These are phyloP conservation scores for Rhogogaster chlorosoma DNA, from an alignment of 2,888 invertebrate species.

Conservation along the genomic window DNA sequence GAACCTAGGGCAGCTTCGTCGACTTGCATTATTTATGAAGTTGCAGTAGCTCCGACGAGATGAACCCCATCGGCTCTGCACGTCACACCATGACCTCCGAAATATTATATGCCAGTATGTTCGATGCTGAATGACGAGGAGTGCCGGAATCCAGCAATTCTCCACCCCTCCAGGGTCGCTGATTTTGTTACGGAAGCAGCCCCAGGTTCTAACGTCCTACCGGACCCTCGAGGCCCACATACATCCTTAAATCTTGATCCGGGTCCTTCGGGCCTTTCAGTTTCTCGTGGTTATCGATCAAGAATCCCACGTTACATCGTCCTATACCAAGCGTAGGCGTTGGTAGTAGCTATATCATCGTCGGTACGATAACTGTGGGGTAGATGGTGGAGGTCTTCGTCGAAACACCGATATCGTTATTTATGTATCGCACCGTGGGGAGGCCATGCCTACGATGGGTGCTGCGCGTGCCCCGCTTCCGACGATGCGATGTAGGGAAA, in stretches of 20 bases:
- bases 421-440: constrained; percentile 71
- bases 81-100: neutral
- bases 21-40: constrained; percentile 75
- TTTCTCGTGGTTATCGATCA: constrained; percentile 41
- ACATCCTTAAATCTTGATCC: constrained; percentile 23
- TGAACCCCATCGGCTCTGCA: constrained; percentile 59
- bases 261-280: constrained; percentile 3
- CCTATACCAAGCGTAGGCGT: neutral
- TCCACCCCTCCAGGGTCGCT: neutral
- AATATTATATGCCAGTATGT: constrained; percentile 36
- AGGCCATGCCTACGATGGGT: constrained; percentile 18
- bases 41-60: constrained; percentile 68
- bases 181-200: constrained; percentile 1
- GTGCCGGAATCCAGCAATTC: neutral
- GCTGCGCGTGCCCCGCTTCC: constrained; percentile 17
- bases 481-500: constrained; percentile 6
- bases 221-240: constrained; percentile 21
- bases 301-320: neutral
- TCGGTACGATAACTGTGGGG: constrained; percentile 53
- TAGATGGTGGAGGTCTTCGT: constrained; percentile 66
- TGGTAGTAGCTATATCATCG: constrained; percentile 8
- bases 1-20: neutral
- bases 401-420: constrained; percentile 76
- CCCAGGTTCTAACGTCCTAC: neutral
- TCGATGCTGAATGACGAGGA: neutral